Base-by-base conservation (phyloP, 1,140 invertebrate species). In the Eurosta solidaginis region DNA sequence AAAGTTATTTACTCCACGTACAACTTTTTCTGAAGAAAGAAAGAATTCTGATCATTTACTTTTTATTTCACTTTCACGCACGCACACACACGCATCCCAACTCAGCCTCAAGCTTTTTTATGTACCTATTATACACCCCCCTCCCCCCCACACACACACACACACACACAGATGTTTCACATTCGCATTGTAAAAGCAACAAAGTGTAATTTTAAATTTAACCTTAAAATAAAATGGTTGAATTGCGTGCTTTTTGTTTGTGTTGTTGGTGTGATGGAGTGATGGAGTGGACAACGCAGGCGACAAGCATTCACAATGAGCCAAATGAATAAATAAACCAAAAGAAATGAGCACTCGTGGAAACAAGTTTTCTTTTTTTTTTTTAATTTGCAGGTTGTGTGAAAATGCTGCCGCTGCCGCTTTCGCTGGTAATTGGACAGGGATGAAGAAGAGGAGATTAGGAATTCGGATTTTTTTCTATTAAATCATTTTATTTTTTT, bases 181-280 rank as follows among this genome's bases (percentile, higher is more conserved):
- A 1, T 68, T 17, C 40, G 29, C 20, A 27, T 68, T 22, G 25
- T 22, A 52, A 52, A 52, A 52, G 4, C 2, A 25, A 54, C 10
- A 54, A 54, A 68, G 59, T 68, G 33, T 68, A 68, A 68, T 68
- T 68, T 68, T 68, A 68, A 68, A 68, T 36, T 68, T 10, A 42
- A 36, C 59, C 59, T 68, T 14, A 27, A 54, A 54, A 40, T 40
- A 68, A 68, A 68, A 68, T 68, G 59, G 59, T n/a, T 20, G 59
- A 68, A 27, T 25, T 40, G 59, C 12, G 59, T n/a, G 59, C 59
- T 68, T n/a, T n/a, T n/a, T n/a, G n/a, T n/a, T n/a, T n/a, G n/a
- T n/a, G 33, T 68, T 68, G 59, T 68, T 68, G 59, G 33, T 68
- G 59, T 14, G 29, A 17, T 33, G n/a, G n/a, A n/a, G n/a, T n/a